Conservation (phyloP, 2,888 invertebrate species). For the Orthonychiurus folsomi region DNA sequence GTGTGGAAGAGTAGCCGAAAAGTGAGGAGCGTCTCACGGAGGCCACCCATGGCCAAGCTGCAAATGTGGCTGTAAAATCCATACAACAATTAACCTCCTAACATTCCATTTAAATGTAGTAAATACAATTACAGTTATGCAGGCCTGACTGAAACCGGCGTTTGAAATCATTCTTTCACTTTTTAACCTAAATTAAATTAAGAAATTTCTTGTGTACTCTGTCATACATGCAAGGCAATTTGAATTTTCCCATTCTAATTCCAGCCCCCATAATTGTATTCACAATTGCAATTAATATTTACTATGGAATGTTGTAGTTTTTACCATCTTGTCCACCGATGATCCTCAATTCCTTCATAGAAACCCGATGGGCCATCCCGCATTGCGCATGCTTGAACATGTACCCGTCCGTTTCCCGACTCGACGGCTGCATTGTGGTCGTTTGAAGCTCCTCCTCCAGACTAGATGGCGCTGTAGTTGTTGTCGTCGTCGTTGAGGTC, state of each 20-base stretch:
- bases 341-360: constrained; percentile 8
- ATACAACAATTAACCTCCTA: background rate
- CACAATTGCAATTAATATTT: no score
- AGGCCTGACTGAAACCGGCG: no score
- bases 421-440: background rate
- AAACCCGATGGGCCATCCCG: constrained; percentile 1
- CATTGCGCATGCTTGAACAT: background rate
- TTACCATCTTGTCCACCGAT: constrained; percentile 11
- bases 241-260: background rate
- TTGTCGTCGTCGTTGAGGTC: background rate
- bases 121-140: background rate
- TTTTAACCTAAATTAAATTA: background rate
- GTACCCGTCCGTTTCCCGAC: background rate
- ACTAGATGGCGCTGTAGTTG: background rate
- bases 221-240: no score
- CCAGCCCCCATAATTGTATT: no score
- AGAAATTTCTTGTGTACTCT: no score
- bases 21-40: constrained; percentile 11
- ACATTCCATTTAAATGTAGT: background rate
- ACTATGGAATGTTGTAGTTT: no score
- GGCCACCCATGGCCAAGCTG: constrained; percentile 8
- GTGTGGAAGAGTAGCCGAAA: constrained; percentile 43
- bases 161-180: constrained; percentile 1
- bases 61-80: constrained; percentile 5
- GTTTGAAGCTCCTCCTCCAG: background rate